Conservation (phyloP, 2,113 vertebrate species). For the Pomatorhinus ruficollis region DNA sequence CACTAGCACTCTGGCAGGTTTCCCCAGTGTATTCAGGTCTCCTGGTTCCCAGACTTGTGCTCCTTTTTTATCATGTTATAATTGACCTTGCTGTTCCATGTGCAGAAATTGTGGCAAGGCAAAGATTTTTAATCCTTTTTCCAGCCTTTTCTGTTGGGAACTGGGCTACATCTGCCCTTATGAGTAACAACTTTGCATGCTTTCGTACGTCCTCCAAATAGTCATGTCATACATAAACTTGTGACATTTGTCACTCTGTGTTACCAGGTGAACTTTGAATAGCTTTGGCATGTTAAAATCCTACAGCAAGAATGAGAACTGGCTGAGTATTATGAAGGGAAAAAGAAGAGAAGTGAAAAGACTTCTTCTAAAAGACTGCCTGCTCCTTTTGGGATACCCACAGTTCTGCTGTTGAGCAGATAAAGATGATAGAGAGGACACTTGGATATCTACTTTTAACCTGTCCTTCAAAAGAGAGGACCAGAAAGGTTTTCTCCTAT, state of each 20-base stretch:
- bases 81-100: background rate
- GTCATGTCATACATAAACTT: background rate
- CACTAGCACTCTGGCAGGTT: background rate
- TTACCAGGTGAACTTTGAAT: background rate
- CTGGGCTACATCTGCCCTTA: background rate
- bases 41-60: background rate
- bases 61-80: background rate
- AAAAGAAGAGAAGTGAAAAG: background rate
- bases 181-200: background rate
- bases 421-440: background rate
- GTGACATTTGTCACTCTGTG: background rate
- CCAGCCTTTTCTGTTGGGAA: background rate
- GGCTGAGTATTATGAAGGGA: background rate
- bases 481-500: background rate
- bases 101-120: background rate
- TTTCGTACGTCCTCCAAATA: background rate
- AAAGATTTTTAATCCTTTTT: background rate
- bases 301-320: background rate
- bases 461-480: background rate
- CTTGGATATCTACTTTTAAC: background rate
- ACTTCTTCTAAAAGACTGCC: background rate
- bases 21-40: background rate
- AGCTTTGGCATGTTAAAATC: background rate
- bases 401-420: background rate
- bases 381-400: background rate